Evolutionary conservation across 2,888 invertebrate genomes (phyloP), one percentile per base, ranked within the genome.

Genomic region (Oasisia sp.): DNA sequence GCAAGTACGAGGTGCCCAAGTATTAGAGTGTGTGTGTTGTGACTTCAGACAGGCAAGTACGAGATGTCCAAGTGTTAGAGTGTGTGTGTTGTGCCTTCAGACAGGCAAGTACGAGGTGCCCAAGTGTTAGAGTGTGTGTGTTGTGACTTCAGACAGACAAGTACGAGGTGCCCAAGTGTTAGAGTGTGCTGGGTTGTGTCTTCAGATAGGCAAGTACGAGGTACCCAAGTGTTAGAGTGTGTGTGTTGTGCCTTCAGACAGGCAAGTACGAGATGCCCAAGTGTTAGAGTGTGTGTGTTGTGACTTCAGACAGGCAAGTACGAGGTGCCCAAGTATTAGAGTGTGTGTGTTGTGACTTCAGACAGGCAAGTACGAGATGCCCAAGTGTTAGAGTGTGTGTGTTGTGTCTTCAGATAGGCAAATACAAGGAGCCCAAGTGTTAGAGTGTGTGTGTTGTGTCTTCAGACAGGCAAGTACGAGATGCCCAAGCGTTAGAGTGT

Each of bases 91-190:
- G 74, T 45, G 32, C 3, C 14, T 96, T 96, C 95, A 98, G 98
- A 97, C 96, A 95, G 98, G 98, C 4, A 97, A 97, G 94, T 98
- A 98, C 96, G 97, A 97, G 58, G 97, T 97, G 94, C 98, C 98
- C 0, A 95, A 96, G 19, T 98, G 97, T 7, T 19, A 3, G 3
- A n/a, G 19, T 3, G 74, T n/a, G 74, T 74, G 27, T 27, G 2
- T 19, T 74, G 74, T 45, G 32, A 14, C 14, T 96, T 96, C 95
- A 98, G 98, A 97, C 96, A 95, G 98, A 98, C 4, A 97, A 97
- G 94, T 98, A 98, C 96, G 97, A 97, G 58, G 97, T 97, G 94
- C 98, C 98, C 0, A 95, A 96, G 19, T 98, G 97, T 7, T 19
- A 3, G 3, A n/a, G 19, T 3, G 74, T n/a, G 74, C n/a, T 74